phyloP scores from a whole-genome alignment of 2,888 invertebrate species.

The Epinotia brunnichana region DNA sequence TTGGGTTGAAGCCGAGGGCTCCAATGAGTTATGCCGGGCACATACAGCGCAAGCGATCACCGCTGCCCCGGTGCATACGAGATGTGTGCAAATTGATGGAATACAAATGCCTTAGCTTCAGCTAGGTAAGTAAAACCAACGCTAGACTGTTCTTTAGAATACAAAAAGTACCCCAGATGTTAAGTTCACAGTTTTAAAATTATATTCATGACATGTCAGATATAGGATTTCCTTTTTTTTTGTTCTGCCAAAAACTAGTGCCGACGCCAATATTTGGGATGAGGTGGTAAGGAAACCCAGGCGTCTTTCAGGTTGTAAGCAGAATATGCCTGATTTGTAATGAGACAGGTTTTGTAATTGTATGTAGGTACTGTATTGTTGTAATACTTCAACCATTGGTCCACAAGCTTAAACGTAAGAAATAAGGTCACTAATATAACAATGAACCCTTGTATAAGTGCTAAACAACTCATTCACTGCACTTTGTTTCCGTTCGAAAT shows the following conservation, averaged over 20 bases:
- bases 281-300: no score
- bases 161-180: neutral
- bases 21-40: constrained; percentile 72
- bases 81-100: constrained; percentile 73
- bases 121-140: constrained; percentile 9
- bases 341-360: no score
- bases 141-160: constrained; percentile 8
- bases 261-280: no score
- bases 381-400: no score
- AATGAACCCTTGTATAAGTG: neutral
- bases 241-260: no score
- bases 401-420: neutral
- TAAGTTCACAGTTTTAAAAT: no score
- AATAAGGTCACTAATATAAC: neutral
- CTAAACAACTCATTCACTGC: neutral
- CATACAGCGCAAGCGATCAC: constrained; percentile 71
- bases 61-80: constrained; percentile 68
- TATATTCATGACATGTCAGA: no score
- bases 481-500: neutral
- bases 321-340: no score
- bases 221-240: no score
- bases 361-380: no score
- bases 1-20: constrained; percentile 47
- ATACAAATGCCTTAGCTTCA: constrained; percentile 65
- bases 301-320: no score